These are phyloP conservation scores for Hyperopisus bebe DNA, from an alignment of 2,113 vertebrate genomes.

Conservation along the genomic window DNA sequence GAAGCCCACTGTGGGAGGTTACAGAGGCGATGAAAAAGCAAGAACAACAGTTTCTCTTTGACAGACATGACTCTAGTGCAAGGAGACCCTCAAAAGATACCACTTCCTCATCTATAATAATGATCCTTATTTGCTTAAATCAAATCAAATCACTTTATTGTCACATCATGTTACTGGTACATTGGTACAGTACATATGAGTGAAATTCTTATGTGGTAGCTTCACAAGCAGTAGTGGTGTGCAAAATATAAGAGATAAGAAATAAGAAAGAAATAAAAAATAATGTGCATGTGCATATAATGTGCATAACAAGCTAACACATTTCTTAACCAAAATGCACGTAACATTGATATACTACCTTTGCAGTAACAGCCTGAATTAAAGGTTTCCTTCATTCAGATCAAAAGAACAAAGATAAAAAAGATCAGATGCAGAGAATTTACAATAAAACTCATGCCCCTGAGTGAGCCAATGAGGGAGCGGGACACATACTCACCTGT, in stretches of 20 bases:
- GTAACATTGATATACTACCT: background rate
- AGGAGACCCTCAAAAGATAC: background rate
- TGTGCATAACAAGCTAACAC: background rate
- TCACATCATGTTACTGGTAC: too few species aligned
- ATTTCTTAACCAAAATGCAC: background rate
- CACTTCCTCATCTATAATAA: background rate
- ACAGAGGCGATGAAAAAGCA: background rate
- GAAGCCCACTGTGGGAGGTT: background rate
- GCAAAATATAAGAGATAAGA: too few species aligned
- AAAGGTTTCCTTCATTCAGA: background rate
- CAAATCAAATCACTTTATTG: too few species aligned
- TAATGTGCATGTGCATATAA: too few species aligned
- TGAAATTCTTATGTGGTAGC: too few species aligned
- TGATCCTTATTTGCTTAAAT: background rate
- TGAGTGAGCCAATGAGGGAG: background rate
- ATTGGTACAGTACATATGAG: too few species aligned
- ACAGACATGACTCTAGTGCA: background rate
- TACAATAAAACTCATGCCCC: background rate
- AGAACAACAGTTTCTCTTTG: background rate
- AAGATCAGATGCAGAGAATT: too few species aligned
- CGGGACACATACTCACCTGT: conserved; percentile 62
- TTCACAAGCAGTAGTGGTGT: too few species aligned
- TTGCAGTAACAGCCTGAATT: background rate
- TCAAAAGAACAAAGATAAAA: too few species aligned
- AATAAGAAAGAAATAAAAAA: too few species aligned